Evolutionary conservation across 2,113 vertebrate species (phyloP), one percentile per base, ranked within the genome.

Genomic region (Oophaga pumilio): DNA sequence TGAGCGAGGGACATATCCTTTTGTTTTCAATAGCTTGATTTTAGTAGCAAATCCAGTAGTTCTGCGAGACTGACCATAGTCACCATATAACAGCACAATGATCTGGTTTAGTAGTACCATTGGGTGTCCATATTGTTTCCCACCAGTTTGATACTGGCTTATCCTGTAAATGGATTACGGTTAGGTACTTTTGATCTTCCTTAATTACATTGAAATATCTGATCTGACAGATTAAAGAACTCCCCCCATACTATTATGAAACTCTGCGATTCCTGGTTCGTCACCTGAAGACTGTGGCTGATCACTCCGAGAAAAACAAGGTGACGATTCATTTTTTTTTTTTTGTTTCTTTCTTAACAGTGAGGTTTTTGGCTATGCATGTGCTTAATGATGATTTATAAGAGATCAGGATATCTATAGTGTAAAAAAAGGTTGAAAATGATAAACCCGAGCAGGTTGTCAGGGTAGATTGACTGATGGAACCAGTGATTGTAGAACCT

Each of bases 301-400:
- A 98, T 90, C 93, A 95, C 92, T 96, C 96, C 0, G 98, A 99
- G 88, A 99, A 99, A 91, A 99, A 99, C 93, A 99, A 99, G 96
- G 98, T 98, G 78, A 15, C 73, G 9, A 56, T 15, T 17, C n/a
- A 2, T 43, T 43, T 43, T 43, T 43, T 43, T 3, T 33, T 3
- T 33, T 22, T 10, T 74, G 1, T 33, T 4, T 33, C 49, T 6
- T 22, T 10, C 59, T 26, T 57, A 15, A 78, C 22, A 5, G 1
- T 24, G 43, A 8, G 12, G 53, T 3, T 18, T 12, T 24, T 79
- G 7, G 8, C 15, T 24, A 14, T 33, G 12, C 22, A n/a, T 13
- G 1, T 76, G 4, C 8, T 52, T 18, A n/a, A 43, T 76, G 33
- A 76, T 76, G 4, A 33, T 33, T 0, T 15, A 43, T 6, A 73